These are phyloP conservation scores for Drosophila robusta DNA, from an alignment of 2,888 invertebrate species.

Conservation along the genomic window DNA sequence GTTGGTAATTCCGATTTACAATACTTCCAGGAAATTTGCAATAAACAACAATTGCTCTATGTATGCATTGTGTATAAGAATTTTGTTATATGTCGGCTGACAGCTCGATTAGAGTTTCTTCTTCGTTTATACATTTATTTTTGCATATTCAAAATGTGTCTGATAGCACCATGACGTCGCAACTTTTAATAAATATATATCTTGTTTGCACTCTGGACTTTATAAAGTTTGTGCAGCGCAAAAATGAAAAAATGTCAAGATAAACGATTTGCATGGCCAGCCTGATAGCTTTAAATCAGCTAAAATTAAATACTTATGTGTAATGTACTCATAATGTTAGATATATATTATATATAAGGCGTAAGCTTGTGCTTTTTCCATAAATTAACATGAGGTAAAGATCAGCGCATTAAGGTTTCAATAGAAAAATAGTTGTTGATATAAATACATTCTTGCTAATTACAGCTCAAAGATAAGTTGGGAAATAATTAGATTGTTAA, in stretches of 20 bases:
- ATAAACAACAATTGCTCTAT: constrained; percentile 32
- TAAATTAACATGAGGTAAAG: neutral
- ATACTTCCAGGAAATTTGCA: constrained; percentile 33
- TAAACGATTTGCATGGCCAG: constrained; percentile 21
- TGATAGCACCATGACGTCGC: constrained; percentile 49
- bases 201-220: constrained; percentile 46
- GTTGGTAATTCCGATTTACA: constrained; percentile 26
- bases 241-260: constrained; percentile 20
- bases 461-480: too few relatives aligned
- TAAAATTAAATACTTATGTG: neutral
- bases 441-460: neutral
- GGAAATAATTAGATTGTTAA: neutral
- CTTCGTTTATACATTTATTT: neutral
- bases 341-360: constrained; percentile 7
- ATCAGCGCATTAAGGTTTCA: neutral
- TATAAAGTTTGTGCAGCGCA: constrained; percentile 20
- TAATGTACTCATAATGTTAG: neutral
- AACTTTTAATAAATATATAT: constrained; percentile 6
- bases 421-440: neutral
- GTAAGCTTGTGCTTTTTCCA: neutral
- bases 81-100: constrained; percentile 6
- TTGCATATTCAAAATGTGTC: constrained; percentile 22
- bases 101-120: neutral
- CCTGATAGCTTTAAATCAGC: constrained; percentile 4
- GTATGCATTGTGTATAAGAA: constrained; percentile 12